Evolutionary conservation across 2,113 vertebrate species (phyloP), one percentile per base, ranked within the genome.

Genomic region (Thunnus maccoyii): DNA sequence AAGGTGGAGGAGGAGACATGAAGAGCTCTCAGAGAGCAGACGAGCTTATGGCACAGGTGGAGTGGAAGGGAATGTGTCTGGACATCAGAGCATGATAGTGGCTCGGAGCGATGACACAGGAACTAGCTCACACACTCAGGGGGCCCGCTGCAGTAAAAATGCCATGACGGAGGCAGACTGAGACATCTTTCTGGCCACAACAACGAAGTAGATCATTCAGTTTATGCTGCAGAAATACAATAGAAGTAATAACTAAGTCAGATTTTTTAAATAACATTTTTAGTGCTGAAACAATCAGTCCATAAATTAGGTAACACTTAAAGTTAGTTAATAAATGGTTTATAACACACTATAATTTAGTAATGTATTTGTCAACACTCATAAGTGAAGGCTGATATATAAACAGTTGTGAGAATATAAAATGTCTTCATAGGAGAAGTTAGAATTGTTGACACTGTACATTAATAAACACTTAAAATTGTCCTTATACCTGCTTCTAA

Each of bases 21-120:
- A 63, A 60, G 36, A 68, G 78, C 85, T 82, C 84, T 87, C 65
- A 78, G 25, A 18, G 30, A 51, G 76, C 78, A 91, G 84, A 88
- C 84, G 22, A 63, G 77, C 65, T 81, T 58, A 44, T 83, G 88
- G 85, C 91, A 89, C 86, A 93, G 88, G 84, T 92, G 93, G 82
- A 93, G 93, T 94, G 93, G 89, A 95, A 93, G 89, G 78, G 73
- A 94, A 94, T 91, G 84, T 77, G 93, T 93, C 94, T 95, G 87
- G 93, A 93, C 89, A 75, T 78, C 78, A 44, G 50, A 80, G 80
- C 88, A 80, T 76, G 80, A 86, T 81, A 71, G 81, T 82, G 82
- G 82, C 92, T 89, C 6, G 25, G 65, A 90, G 90, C 81, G 32
- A 83, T 80, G 86, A 85, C 75, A 75, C 36, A 20, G 72, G 66